Evolutionary conservation across 2,797 vertebrate genomes (phyloP).

Genomic region (Helicolenus hilgendorfi): DNA sequence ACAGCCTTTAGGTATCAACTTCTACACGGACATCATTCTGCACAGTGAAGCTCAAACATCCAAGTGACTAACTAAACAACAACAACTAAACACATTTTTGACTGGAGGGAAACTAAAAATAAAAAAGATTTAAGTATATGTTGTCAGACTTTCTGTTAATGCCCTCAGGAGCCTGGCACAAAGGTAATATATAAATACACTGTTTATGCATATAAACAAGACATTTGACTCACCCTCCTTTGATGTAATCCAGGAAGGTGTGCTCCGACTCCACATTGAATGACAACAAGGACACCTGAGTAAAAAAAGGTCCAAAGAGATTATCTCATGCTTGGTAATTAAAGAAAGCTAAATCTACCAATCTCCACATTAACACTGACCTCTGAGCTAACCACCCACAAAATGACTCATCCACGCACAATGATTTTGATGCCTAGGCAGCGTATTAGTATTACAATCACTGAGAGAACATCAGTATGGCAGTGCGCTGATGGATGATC

Average conservation of each 20-base stretch:
- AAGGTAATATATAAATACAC: not conserved
- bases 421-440: conserved; percentile 1
- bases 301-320: conserved; percentile 39
- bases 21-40: not conserved
- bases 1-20: not conserved
- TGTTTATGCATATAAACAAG: not conserved
- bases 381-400: conserved; percentile 57
- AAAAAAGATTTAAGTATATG: not conserved
- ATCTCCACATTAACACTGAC: conserved; percentile 67
- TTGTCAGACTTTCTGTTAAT: not conserved
- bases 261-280: conserved; percentile 95
- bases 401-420: conserved; percentile 58
- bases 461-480: conserved; percentile 22
- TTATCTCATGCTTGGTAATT: conserved; percentile 40
- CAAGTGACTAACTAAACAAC: not conserved
- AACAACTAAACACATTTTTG: not conserved
- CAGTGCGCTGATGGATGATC: conserved; percentile 56
- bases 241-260: conserved; percentile 98
- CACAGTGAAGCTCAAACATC: not conserved
- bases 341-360: conserved; percentile 34
- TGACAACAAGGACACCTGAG: conserved; percentile 95
- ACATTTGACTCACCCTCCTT: conserved; percentile 94
- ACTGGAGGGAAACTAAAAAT: not conserved
- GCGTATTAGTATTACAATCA: conserved; percentile 71
- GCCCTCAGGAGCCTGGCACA: not conserved